Percentiles rank a stretch among this genome's conserved stretches.
phyloP scores from a whole-genome alignment of 2,113 vertebrate genomes.

The Pontoporia blainvillei region DNA sequence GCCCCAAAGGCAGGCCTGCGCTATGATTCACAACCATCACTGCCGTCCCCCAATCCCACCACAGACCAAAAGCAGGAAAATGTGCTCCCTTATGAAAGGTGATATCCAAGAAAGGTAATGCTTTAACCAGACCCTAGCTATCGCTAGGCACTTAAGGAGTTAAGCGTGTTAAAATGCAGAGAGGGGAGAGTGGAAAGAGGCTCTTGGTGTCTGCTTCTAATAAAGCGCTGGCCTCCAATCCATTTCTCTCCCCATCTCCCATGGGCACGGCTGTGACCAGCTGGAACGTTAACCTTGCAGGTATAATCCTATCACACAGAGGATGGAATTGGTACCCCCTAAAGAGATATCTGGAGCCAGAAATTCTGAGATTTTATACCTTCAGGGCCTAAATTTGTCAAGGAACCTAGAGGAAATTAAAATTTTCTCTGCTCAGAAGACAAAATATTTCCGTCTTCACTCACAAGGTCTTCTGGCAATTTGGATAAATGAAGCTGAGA shows the following conservation, averaged over 20 bases:
- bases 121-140: not conserved
- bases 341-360: not conserved
- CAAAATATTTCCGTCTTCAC: not conserved
- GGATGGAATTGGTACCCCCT: not conserved
- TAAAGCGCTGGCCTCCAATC: not conserved
- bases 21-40: not conserved
- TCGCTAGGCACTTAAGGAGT: not conserved
- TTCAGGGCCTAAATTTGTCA: constrained; percentile 4
- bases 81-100: not conserved
- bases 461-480: constrained; percentile 28
- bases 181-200: not conserved
- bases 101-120: not conserved
- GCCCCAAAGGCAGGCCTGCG: not conserved
- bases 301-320: not conserved
- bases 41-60: not conserved
- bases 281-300: not conserved
- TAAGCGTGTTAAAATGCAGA: not conserved
- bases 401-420: constrained; percentile 18
- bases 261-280: not conserved
- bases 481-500: not conserved
- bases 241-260: not conserved
- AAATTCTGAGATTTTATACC: not conserved
- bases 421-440: constrained; percentile 39
- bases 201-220: not conserved
- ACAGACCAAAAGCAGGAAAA: not conserved